Evolutionary conservation across 2,888 invertebrate genomes (phyloP).

Genomic region (Lacanobia oleracea): DNA sequence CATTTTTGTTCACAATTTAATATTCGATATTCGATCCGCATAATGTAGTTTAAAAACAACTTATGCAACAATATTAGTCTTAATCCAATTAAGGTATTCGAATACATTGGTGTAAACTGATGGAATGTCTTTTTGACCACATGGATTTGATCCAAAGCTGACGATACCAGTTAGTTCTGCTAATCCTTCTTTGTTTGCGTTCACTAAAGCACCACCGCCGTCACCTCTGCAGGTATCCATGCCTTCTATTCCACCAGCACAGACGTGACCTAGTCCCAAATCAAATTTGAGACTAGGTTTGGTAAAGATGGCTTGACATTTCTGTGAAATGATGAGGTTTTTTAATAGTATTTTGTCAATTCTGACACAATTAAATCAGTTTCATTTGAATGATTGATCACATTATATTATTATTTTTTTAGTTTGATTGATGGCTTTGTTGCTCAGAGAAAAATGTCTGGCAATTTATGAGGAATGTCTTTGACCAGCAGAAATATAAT

Average conservation of each 20-base stretch:
- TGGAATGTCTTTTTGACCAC: background rate
- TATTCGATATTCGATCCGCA: too few species aligned
- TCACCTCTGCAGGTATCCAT: conserved; percentile 31
- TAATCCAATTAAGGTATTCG: conserved; percentile 40
- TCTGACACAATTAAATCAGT: too few species aligned
- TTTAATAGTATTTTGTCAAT: too few species aligned
- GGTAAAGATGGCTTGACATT: conserved; percentile 6
- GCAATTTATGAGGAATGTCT: too few species aligned
- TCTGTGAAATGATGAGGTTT: conserved; percentile 11
- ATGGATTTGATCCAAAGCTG: conserved; percentile 16
- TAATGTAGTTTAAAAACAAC: background rate
- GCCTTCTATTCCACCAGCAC: conserved; percentile 34
- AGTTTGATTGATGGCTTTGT: too few species aligned
- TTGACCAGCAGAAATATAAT: too few species aligned
- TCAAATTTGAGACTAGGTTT: background rate
- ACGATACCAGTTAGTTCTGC: conserved; percentile 27
- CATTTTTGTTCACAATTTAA: too few species aligned
- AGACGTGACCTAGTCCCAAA: background rate
- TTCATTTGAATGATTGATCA: too few species aligned
- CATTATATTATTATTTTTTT: too few species aligned
- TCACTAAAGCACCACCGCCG: conserved; percentile 22
- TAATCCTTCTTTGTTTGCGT: conserved; percentile 17
- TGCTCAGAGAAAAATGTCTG: too few species aligned
- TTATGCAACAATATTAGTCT: conserved; percentile 12
- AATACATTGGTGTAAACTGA: conserved; percentile 40